phyloP scores from a whole-genome alignment of 2,797 vertebrate species.

The Gallinago solitaria region DNA sequence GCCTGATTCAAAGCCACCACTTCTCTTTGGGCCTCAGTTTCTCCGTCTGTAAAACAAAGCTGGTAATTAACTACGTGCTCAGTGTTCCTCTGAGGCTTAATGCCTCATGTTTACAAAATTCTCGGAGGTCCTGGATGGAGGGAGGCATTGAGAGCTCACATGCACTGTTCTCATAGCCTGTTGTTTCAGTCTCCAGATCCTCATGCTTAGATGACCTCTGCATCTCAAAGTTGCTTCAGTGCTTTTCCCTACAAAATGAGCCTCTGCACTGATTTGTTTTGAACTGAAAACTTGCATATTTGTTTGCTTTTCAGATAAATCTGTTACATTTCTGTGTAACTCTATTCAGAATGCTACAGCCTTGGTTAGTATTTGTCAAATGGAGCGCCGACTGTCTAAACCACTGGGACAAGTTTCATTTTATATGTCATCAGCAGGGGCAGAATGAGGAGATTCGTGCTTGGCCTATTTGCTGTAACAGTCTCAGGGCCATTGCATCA shows the following conservation, averaged over 20 bases:
- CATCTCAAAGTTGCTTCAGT: not conserved
- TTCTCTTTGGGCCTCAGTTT: not conserved
- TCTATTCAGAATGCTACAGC: conserved; percentile 38
- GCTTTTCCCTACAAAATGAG: not conserved
- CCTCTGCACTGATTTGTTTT: not conserved
- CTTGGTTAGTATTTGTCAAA: conserved; percentile 77
- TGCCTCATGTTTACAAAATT: not conserved
- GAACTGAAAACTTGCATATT: conserved; percentile 16
- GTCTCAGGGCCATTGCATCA: conserved; percentile 76
- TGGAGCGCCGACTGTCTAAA: conserved; percentile 68
- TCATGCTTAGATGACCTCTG: not conserved
- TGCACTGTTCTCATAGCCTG: not conserved
- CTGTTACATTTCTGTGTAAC: not conserved
- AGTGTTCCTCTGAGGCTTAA: not conserved
- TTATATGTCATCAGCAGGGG: conserved; percentile 76
- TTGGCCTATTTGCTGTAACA: conserved; percentile 74
- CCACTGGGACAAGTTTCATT: conserved; percentile 71
- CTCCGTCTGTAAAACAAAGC: not conserved
- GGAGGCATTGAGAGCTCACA: rapidly evolving
- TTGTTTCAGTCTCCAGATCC: not conserved
- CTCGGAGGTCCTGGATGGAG: not conserved
- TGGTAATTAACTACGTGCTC: not conserved
- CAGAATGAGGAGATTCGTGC: conserved; percentile 74
- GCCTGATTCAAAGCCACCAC: rapidly evolving
- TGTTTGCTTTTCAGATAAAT: conserved; percentile 32